Conservation (phyloP, 2,888 invertebrate species). For the Therioaphis trifolii region DNA sequence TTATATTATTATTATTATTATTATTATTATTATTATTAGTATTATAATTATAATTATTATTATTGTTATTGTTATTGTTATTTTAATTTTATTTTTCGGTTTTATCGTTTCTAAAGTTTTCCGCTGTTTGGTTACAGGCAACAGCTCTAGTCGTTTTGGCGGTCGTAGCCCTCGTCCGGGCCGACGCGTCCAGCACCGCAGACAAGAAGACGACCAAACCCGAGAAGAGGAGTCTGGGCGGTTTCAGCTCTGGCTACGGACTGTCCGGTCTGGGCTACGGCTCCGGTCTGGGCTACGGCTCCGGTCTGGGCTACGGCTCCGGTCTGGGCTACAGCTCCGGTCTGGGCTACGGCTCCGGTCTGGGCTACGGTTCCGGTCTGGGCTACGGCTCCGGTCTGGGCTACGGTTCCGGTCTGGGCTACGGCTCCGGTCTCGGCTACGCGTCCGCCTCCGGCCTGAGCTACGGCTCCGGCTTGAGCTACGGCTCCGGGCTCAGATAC, state of each 20-base stretch:
- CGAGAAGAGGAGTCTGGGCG: constrained; percentile 7
- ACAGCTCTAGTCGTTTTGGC: constrained; percentile 27
- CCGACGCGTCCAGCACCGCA: constrained; percentile 18
- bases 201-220: constrained; percentile 2
- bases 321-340: constrained; percentile 13
- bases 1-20: too few relatives aligned
- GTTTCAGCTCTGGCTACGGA: background rate
- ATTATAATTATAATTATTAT: too few relatives aligned
- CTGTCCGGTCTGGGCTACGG: background rate
- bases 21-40: too few relatives aligned
- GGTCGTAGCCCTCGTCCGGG: constrained; percentile 36
- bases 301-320: constrained; percentile 12
- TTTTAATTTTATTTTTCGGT: background rate
- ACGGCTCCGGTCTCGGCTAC: background rate
- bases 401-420: background rate
- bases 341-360: constrained; percentile 7
- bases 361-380: background rate
- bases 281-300: background rate
- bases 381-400: background rate
- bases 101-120: background rate
- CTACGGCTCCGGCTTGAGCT: background rate
- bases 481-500: background rate
- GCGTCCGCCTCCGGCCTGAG: background rate
- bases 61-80: background rate
- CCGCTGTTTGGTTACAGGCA: background rate